A percentile compares a stretch with the other conserved stretches of the same genome.
Evolutionary conservation across 2,888 invertebrate species (phyloP).

Genomic region (Pyralis farinalis): DNA sequence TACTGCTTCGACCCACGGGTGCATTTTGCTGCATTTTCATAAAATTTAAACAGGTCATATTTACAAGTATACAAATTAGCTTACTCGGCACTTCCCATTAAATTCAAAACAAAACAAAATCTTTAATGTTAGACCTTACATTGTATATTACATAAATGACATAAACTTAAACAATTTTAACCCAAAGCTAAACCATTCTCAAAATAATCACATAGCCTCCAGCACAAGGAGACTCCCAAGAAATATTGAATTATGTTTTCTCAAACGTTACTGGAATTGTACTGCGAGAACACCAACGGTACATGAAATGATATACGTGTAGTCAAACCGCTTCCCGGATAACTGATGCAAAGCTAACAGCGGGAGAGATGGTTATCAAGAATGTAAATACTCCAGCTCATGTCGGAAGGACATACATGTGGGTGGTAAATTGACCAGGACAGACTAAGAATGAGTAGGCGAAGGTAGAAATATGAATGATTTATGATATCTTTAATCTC

Average conservation of each 20-base stretch:
- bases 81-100: no score
- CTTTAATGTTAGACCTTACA: no score
- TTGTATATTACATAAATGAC: neutral
- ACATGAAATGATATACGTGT: slow-evolving; percentile 8
- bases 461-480: slow-evolving; percentile 33
- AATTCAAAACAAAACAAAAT: no score
- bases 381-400: slow-evolving; percentile 10
- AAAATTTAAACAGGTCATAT: no score
- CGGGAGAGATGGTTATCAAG: slow-evolving; percentile 18
- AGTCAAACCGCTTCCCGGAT: slow-evolving; percentile 3
- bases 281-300: neutral
- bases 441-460: slow-evolving; percentile 33
- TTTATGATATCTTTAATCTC: slow-evolving; percentile 42
- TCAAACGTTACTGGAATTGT: slow-evolving; percentile 6
- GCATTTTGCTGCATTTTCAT: no score
- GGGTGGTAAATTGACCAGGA: slow-evolving; percentile 45
- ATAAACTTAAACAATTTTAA: no score
- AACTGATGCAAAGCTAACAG: slow-evolving; percentile 7
- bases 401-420: slow-evolving; percentile 26
- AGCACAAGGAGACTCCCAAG: slow-evolving; percentile 16
- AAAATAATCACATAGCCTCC: slow-evolving; percentile 15
- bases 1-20: neutral
- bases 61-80: no score
- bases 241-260: slow-evolving; percentile 11
- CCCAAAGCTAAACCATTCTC: neutral